Conservation (phyloP, 1,140 invertebrate genomes). For the Epicauta chinensis region DNA sequence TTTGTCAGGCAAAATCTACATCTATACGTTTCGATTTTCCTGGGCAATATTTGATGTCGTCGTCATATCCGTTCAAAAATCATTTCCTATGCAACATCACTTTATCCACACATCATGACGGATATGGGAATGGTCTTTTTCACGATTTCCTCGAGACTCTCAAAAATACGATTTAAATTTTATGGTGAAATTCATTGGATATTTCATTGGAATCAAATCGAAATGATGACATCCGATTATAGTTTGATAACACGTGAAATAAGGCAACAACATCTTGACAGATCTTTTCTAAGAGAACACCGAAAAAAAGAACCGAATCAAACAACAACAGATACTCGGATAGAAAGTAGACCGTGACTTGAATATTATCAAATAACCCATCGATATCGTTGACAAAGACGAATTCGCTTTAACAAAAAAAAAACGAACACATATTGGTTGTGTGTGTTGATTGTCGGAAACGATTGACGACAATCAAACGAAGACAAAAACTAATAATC, state of each 20-base stretch:
- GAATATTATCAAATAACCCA: slow-evolving; percentile 2
- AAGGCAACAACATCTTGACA: slow-evolving; percentile 10
- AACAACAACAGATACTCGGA: slow-evolving; percentile 15
- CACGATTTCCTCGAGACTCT: too few species aligned
- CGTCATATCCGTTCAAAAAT: too few species aligned
- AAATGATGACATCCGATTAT: slow-evolving; percentile 17
- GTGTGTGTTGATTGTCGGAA: slow-evolving; percentile 9
- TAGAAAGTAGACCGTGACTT: slow-evolving; percentile 22
- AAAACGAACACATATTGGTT: neutral
- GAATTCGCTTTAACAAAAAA: too few species aligned
- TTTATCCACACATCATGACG: too few species aligned
- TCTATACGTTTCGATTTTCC: slow-evolving; percentile 5
- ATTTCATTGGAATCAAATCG: neutral
- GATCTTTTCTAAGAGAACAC: neutral
- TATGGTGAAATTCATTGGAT: slow-evolving; percentile 11
- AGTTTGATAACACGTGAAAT: slow-evolving; percentile 20
- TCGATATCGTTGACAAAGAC: too few species aligned
- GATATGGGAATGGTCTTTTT: too few species aligned
- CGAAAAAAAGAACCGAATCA: slow-evolving; percentile 5
- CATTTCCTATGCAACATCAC: too few species aligned
- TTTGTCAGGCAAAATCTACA: too few species aligned
- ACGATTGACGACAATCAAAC: too few species aligned
- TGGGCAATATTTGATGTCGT: slow-evolving; percentile 6
- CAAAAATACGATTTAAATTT: too few species aligned
- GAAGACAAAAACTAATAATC: too few species aligned